Evolutionary conservation across 92 coral and sea anemone species (phyloP), one percentile per base, ranked within the genome.

Genomic region (Phymanthus crucifer): DNA sequence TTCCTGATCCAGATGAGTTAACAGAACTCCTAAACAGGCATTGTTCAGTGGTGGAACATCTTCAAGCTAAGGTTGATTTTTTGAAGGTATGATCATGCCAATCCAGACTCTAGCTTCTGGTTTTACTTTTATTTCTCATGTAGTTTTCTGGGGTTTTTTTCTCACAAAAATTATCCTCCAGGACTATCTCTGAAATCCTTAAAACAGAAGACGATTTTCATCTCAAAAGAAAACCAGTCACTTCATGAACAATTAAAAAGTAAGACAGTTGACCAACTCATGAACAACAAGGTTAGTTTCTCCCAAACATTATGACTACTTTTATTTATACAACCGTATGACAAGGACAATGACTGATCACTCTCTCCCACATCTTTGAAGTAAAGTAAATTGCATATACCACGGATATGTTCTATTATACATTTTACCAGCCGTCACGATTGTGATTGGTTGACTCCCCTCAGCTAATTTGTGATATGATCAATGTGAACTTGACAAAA

Each of bases 141-240:
- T n/a, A 27, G 23, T 54, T 8, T n/a, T 34, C 46, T 33, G 12
- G 27, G 36, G 0, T 18, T 14, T 17, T 12, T 66, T 17, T 14
- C 18, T 21, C 1, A 31, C 26, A 3, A 48, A 11, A 29, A 26
- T 37, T 43, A 35, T 71, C 26, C 24, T 66, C 6, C 74, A 95
- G 99, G 93, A 95, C 82, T n/a, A n/a, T 89, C 99, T 7, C 78
- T 95, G 40, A 73, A 70, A 47, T 82, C 90, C 17, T 67, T 95
- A 34, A 87, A 83, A 57, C 87, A 93, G 76, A 87, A 91, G 80
- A 76, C 99, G 82, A 91, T 91, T 50, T 86, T 84, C 33, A 80
- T 95, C 36, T 85, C 89, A n/a, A 82, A 79, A 73, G 99, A 95
- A 79, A 95, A 95, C 79, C 92, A 93, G 68, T 85, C 91, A 12